A percentile compares a stretch with the other conserved stretches of the same genome.
phyloP scores from a whole-genome alignment of 2,797 vertebrate genomes.

The Pogoniulus pusillus region DNA sequence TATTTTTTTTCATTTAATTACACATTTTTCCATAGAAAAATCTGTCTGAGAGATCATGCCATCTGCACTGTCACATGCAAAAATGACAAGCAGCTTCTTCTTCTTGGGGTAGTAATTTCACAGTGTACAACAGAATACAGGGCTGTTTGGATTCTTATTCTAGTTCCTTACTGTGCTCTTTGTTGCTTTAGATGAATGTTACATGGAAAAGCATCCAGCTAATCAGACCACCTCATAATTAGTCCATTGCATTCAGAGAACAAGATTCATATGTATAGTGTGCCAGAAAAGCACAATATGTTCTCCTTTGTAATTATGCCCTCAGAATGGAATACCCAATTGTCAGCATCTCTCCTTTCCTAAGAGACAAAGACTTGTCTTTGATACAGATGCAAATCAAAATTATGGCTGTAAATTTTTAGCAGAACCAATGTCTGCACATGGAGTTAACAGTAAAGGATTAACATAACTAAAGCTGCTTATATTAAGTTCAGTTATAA shows the following conservation, averaged over 20 bases:
- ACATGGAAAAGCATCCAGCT: neutral
- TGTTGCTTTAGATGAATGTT: neutral
- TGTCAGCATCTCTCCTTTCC: neutral
- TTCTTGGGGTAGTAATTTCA: neutral
- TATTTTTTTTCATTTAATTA: slow-evolving; percentile 8
- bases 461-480: neutral
- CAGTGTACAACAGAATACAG: neutral
- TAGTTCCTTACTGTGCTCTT: neutral
- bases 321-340: neutral
- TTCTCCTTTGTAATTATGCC: neutral
- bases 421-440: neutral
- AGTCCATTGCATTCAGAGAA: neutral
- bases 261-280: neutral
- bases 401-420: neutral
- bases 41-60: neutral
- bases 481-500: neutral
- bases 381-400: neutral
- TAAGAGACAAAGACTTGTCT: neutral
- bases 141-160: neutral
- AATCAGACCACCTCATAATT: neutral
- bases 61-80: neutral
- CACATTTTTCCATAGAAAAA: neutral
- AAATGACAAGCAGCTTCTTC: neutral
- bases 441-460: neutral
- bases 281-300: neutral